Evolutionary conservation across 2,888 invertebrate species (phyloP).

Genomic region (Agrypnus murinus): DNA sequence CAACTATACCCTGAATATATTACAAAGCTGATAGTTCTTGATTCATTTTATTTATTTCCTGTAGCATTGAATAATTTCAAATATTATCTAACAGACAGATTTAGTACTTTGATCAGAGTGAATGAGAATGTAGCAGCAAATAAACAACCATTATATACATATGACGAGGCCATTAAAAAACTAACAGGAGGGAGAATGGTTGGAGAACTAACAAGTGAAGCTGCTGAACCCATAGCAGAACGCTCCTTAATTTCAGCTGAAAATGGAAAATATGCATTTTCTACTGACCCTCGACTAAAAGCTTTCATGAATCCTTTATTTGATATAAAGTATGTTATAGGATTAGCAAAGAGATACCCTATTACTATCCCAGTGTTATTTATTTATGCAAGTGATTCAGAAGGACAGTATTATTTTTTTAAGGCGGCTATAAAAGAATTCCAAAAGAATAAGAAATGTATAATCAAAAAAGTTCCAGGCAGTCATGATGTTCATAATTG

Average conservation of each 20-base stretch:
- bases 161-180: constrained; percentile 72
- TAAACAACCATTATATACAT: constrained; percentile 67
- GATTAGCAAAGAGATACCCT: constrained; percentile 64
- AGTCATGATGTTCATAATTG: constrained; percentile 78
- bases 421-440: constrained; percentile 56
- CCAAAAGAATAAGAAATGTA: constrained; percentile 60
- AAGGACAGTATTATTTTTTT: constrained; percentile 55
- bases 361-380: constrained; percentile 68
- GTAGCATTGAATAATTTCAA: constrained; percentile 58
- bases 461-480: constrained; percentile 71
- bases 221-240: constrained; percentile 72
- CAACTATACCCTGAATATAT: constrained; percentile 70
- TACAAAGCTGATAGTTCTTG: constrained; percentile 70
- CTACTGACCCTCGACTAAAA: constrained; percentile 75
- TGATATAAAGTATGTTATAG: constrained; percentile 63
- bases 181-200: constrained; percentile 69
- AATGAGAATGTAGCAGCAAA: constrained; percentile 57
- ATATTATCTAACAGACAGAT: constrained; percentile 61
- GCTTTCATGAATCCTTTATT: constrained; percentile 66
- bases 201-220: constrained; percentile 67
- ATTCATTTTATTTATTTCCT: constrained; percentile 65
- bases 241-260: constrained; percentile 71
- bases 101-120: constrained; percentile 67
- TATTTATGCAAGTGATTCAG: constrained; percentile 59
- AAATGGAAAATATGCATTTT: constrained; percentile 73